Conservation (phyloP, 1,140 invertebrate species). For the Drosophila nigrodunni region DNA sequence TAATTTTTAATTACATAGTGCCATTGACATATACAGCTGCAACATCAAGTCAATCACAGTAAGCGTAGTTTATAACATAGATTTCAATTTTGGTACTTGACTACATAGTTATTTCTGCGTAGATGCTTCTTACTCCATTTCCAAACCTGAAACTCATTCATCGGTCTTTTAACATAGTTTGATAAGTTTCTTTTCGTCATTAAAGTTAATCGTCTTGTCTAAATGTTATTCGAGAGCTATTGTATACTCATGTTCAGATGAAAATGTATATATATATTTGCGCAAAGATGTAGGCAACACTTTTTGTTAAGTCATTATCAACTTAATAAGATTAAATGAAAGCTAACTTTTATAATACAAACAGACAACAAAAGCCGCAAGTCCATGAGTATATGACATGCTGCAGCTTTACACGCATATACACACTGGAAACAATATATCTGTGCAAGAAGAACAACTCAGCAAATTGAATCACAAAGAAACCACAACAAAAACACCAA, state of each 20-base stretch:
- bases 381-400: constrained; percentile 12
- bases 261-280: not conserved
- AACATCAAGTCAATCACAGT: no score
- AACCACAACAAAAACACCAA: constrained; percentile 58
- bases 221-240: not conserved
- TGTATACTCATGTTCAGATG: constrained; percentile 1
- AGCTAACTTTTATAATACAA: constrained; percentile 15
- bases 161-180: not conserved
- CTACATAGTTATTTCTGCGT: not conserved
- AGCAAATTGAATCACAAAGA: constrained; percentile 33
- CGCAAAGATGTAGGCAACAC: constrained; percentile 36
- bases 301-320: constrained; percentile 26
- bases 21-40: no score
- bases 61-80: no score
- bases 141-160: not conserved
- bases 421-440: not conserved
- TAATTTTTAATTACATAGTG: no score
- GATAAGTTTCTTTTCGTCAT: not conserved
- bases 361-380: constrained; percentile 16
- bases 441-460: not conserved
- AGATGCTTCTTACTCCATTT: not conserved
- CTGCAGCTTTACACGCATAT: not conserved
- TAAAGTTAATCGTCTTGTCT: not conserved
- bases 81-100: no score
- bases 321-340: constrained; percentile 21